phyloP scores from a whole-genome alignment of 2,797 vertebrate genomes.

The Acanthurus lineatus region DNA sequence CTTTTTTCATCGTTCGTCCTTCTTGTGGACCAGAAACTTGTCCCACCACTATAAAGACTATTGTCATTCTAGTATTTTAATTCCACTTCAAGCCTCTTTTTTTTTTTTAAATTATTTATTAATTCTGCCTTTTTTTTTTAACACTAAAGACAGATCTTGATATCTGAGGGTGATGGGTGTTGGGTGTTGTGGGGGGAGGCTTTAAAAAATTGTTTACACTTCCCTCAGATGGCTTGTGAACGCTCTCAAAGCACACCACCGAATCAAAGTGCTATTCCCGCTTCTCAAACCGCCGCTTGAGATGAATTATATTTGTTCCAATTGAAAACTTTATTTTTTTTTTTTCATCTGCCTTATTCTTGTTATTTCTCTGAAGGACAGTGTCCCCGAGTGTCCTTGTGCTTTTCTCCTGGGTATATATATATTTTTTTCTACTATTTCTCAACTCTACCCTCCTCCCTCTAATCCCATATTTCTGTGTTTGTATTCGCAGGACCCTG shows the following conservation, averaged over 20 bases:
- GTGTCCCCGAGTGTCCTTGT: constrained; percentile 53
- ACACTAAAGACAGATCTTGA: constrained; percentile 28
- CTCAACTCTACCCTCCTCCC: constrained; percentile 10
- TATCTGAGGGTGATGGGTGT: constrained; percentile 47
- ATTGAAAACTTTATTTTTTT: constrained; percentile 43
- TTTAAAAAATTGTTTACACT: constrained; percentile 63
- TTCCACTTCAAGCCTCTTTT: constrained; percentile 9
- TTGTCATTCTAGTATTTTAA: constrained; percentile 54
- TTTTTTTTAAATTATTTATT: too few relatives aligned
- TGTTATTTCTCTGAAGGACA: constrained; percentile 60
- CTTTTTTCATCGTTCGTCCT: constrained; percentile 47
- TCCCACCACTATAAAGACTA: constrained; percentile 21
- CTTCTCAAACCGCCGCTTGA: constrained; percentile 37
- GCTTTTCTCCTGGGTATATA: constrained; percentile 34
- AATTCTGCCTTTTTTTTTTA: constrained; percentile 18
- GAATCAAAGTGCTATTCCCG: constrained; percentile 43
- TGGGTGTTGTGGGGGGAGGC: constrained; percentile 34
- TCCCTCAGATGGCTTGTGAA: constrained; percentile 51
- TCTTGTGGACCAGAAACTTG: constrained; percentile 21
- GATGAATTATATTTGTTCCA: constrained; percentile 69
- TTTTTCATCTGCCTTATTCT: constrained; percentile 16
- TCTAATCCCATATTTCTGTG: constrained; percentile 24
- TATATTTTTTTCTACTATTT: constrained; percentile 42
- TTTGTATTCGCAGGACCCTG: constrained; percentile 88
- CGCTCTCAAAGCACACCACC: constrained; percentile 37